Conservation (phyloP, 1,140 invertebrate species). For the Zaprionus camerounensis region DNA sequence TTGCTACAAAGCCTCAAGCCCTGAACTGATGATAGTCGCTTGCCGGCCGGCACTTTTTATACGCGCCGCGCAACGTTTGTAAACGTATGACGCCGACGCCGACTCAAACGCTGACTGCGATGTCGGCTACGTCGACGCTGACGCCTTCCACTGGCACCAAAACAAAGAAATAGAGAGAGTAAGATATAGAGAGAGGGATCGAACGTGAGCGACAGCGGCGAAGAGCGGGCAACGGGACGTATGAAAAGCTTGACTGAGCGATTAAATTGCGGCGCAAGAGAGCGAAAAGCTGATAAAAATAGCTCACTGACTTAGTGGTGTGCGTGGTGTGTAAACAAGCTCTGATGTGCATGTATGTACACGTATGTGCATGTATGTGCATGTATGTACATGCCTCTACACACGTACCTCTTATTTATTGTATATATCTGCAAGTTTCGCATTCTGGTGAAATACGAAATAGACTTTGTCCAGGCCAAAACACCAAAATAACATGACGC, state of each 20-base stretch:
- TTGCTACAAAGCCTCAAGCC: conserved; percentile 39
- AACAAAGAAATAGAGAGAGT: background rate
- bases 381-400: background rate
- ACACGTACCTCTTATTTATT: conserved; percentile 8
- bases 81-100: conserved; percentile 39
- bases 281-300: background rate
- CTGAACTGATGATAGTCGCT: conserved; percentile 50
- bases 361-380: background rate
- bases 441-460: conserved; percentile 52
- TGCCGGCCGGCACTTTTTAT: conserved; percentile 73
- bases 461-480: background rate
- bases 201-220: background rate
- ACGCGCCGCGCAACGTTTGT: conserved; percentile 41
- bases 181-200: background rate
- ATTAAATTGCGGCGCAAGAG: conserved; percentile 49
- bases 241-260: conserved; percentile 29
- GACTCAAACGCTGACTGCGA: background rate
- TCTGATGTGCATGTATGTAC: background rate
- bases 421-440: conserved; percentile 35
- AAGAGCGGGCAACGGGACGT: background rate
- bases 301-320: background rate
- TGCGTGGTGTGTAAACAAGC: conserved; percentile 2
- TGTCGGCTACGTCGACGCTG: background rate
- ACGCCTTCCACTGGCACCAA: background rate
- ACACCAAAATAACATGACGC: conserved; percentile 10